Percentiles rank a stretch among this genome's conserved stretches.
Conservation (phyloP, 2,888 invertebrate species). For the Platynereis dumerilii region DNA sequence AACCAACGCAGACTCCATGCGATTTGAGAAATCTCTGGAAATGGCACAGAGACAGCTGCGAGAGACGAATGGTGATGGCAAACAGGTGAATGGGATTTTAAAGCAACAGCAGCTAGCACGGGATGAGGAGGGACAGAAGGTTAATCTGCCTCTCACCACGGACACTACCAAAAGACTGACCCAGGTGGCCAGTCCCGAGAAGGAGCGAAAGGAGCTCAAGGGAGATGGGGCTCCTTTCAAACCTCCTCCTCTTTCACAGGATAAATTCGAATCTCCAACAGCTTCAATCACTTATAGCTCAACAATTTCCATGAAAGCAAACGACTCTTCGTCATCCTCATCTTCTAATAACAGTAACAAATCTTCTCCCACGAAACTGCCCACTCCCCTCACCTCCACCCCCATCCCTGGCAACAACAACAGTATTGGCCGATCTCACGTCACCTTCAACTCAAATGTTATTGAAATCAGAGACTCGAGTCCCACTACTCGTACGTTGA, state of each 20-base stretch:
- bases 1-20: conserved; percentile 46
- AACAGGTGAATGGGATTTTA: conserved; percentile 18
- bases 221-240: not conserved
- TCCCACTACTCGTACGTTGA: conserved; percentile 6
- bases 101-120: conserved; percentile 2
- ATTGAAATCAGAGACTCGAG: conserved; percentile 24
- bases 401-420: conserved; percentile 7
- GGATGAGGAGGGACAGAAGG: conserved; percentile 7
- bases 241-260: conserved; percentile 3
- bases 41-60: conserved; percentile 41
- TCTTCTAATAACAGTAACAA: not conserved
- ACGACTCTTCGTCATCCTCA: not conserved
- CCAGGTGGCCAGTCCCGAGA: not conserved
- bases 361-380: conserved; percentile 4
- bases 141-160: conserved; percentile 7
- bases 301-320: not conserved
- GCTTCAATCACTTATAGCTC: conserved; percentile 4
- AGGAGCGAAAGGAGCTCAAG: not conserved
- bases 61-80: conserved; percentile 31
- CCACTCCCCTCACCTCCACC: conserved; percentile 16
- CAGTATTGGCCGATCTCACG: conserved; percentile 13
- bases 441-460: conserved; percentile 26
- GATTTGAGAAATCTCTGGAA: conserved; percentile 54
- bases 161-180: conserved; percentile 24
- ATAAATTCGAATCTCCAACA: not conserved